Base-by-base conservation (phyloP, 53 echinoderm and acorn worm genomes). In the Echinarachnius parma region DNA sequence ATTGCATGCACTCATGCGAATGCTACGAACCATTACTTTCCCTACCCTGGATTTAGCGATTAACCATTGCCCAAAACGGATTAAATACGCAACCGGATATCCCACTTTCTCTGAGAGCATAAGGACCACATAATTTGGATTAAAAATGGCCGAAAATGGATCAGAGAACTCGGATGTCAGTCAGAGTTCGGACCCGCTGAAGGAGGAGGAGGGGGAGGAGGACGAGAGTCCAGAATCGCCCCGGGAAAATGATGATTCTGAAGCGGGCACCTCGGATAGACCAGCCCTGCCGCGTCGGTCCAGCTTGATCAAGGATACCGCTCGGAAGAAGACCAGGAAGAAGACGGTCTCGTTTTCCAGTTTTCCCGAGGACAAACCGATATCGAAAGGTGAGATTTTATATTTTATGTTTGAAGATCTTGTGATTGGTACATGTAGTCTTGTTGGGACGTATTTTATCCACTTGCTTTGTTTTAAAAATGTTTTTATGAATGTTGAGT, bases 271-370 rank as follows among this genome's bases (percentile, higher is more conserved):
- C 21, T 68, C 77, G 24, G 84, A 89, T 23, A 46, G n/a, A 26
- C 36, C 61, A 14, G 26, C 59, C 25, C 59, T 92, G 52, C 93
- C 93, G 14, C 77, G 93, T 20, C 77, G 83, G 60, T 86, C 93
- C 8, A 93, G 93, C 66, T 58, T 93, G 56, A 89, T 89, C 24
- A 92, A 92, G 71, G 86, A 89, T 57, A 56, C 80, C 15, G 86
- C 80, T 0, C 50, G 83, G 34, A 82, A 78, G 32, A 61, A 76
- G 3, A 48, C 92, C 9, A 58, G 93, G 4, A 93, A 93, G 67
- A 93, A 93, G 77, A 89, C 93, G 0, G 93, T 93, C 9, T 93
- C 93, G 27, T 93, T 93, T 48, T 83, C 89, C 3, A 93, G 83
- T 54, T 89, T 93, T 77, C 93, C 93, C 2, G 89, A 89, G 61